Evolutionary conservation across 2,888 invertebrate genomes (phyloP), one percentile per base, ranked within the genome.

Genomic region (Pyralis farinalis): DNA sequence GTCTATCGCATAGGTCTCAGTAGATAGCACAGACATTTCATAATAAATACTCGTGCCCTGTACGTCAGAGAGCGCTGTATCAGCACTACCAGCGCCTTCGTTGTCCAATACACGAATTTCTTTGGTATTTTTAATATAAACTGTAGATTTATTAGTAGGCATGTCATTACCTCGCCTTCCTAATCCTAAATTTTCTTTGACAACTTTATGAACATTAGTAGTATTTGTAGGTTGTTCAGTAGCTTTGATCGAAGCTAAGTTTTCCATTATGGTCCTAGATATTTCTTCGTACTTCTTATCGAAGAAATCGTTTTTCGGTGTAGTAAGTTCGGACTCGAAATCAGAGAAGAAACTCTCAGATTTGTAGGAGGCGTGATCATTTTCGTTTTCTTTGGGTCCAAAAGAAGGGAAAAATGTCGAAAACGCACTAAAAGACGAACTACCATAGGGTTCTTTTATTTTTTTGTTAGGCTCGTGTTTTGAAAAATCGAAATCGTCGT

Each of bases 61-160:
- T 39, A 84, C 80, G 65, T 89, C 88, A 53, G 84, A 82, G 53
- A 85, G 60, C 56, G 75, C 79, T 64, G 77, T 79, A 32, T 76
- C 81, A 42, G 64, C 63, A 41, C 73, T 80, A 20, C 75, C 71
- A 42, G 85, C 82, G 40, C 79, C 71, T 42, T 87, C 87, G 43
- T 85, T 87, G 55, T 89, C 87, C 51, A 73, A 60, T 41, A 87
- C 64, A 44, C 81, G 79, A 44, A 89, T 78, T 59, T 90, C 81
- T 77, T 90, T 90, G 53, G 91, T 91, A 69, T 91, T 90, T 53
- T 91, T 90, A 51, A 87, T 90, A 46, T 79, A 77, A 38, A 90
- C 83, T 53, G 84, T 77, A 16, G 87, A 85, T 58, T 81, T 84
- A 54, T 87, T 88, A 53, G 63, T 75, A n/a, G 87, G 87, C 34